Percentiles rank a stretch among this genome's conserved stretches.
Evolutionary conservation across 2,113 vertebrate species (phyloP).

Genomic region (Donacobius atricapilla): DNA sequence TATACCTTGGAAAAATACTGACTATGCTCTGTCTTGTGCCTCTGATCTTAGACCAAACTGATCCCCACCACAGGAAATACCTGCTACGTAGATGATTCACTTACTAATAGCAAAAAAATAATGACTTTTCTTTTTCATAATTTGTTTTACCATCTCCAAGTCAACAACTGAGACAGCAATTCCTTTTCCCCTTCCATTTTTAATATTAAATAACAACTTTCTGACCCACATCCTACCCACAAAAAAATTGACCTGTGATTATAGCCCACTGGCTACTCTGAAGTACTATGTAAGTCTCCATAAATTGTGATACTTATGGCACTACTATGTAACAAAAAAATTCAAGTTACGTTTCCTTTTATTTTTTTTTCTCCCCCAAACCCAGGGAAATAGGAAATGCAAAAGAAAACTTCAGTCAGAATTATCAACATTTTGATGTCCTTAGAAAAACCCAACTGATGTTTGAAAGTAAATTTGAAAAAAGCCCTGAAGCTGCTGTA

Average conservation of each 20-base stretch:
- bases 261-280: not conserved
- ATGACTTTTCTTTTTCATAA: accelerated
- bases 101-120: not conserved
- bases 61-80: not conserved
- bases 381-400: not conserved
- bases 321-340: not conserved
- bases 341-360: not conserved
- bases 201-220: not conserved
- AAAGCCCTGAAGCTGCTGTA: not conserved
- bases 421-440: slow-evolving; percentile 33
- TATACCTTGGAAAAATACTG: not conserved
- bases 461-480: slow-evolving; percentile 4
- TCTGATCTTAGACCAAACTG: not conserved
- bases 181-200: not conserved
- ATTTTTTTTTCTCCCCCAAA: accelerated
- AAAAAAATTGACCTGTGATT: not conserved
- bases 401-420: slow-evolving; percentile 26
- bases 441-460: not conserved
- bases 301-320: not conserved
- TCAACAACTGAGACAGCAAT: not conserved
- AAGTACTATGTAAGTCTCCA: not conserved
- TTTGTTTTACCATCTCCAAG: not conserved
- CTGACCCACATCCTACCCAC: not conserved
- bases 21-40: not conserved
- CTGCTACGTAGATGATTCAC: not conserved